These are phyloP conservation scores for Cybosia mesomella DNA, from an alignment of 2,888 invertebrate species.

Conservation along the genomic window DNA sequence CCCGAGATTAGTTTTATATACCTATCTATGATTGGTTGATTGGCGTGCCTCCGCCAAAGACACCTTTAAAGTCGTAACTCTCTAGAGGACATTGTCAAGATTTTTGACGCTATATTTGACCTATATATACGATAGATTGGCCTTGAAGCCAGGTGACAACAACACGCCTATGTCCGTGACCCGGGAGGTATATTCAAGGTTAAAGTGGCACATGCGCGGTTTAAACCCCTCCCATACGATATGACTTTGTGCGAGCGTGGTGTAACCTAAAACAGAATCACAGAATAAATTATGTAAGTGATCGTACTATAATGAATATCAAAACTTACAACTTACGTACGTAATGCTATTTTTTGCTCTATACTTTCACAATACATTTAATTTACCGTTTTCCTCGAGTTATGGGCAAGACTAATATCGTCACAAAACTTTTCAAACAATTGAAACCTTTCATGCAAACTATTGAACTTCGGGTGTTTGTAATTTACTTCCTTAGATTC, in stretches of 20 bases:
- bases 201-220: constrained; percentile 72
- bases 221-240: constrained; percentile 40
- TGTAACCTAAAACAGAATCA: not conserved
- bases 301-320: not conserved
- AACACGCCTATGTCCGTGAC: constrained; percentile 73
- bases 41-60: too few species aligned
- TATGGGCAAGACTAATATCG: not conserved
- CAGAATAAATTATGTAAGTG: not conserved
- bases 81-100: too few species aligned
- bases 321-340: not conserved
- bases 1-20: too few species aligned
- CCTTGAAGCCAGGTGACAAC: constrained; percentile 75
- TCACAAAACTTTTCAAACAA: not conserved
- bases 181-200: constrained; percentile 82
- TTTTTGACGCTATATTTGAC: too few species aligned
- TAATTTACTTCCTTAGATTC: not conserved
- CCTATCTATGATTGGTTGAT: too few species aligned
- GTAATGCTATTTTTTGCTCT: not conserved
- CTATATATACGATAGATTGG: constrained; percentile 65
- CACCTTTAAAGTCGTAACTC: too few species aligned
- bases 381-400: not conserved
- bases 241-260: constrained; percentile 58
- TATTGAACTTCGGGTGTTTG: not conserved
- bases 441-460: not conserved
- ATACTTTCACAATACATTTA: not conserved